These are phyloP conservation scores for Ptilonorhynchus violaceus DNA, from an alignment of 2,113 vertebrate species.

Conservation along the genomic window DNA sequence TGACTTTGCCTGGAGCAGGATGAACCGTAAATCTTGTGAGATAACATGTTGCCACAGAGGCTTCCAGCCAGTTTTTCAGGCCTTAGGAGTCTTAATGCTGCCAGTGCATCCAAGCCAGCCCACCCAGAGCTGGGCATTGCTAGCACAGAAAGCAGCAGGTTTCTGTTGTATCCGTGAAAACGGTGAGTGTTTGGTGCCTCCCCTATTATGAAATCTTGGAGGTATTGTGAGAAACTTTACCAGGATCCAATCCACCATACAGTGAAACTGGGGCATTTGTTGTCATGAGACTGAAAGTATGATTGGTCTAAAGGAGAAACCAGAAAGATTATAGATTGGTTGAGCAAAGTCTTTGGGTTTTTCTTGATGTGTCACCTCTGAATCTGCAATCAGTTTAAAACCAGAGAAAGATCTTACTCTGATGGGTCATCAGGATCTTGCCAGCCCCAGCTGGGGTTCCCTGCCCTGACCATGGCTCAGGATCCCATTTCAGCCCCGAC, in stretches of 20 bases:
- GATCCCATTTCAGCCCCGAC: not conserved
- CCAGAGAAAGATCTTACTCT: not conserved
- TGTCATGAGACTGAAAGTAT: not conserved
- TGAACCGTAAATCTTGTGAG: not conserved
- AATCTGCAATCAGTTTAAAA: not conserved
- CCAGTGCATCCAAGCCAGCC: not conserved
- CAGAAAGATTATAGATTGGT: not conserved
- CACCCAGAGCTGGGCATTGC: not conserved
- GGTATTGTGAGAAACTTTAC: not conserved
- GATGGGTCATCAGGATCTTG: not conserved
- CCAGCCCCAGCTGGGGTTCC: not conserved
- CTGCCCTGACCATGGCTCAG: not conserved
- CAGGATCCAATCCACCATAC: not conserved
- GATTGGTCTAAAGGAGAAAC: not conserved
- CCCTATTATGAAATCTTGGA: not conserved
- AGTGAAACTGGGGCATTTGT: not conserved
- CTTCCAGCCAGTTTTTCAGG: slow-evolving; percentile 40
- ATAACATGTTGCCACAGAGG: not conserved
- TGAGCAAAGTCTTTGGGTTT: not conserved
- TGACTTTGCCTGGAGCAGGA: not conserved
- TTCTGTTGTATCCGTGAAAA: not conserved
- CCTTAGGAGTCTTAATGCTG: not conserved
- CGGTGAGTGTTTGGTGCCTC: not conserved
- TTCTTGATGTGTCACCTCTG: not conserved
- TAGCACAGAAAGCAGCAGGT: not conserved